These are phyloP conservation scores for Thereva unica DNA, from an alignment of 2,888 invertebrate species.

Conservation along the genomic window DNA sequence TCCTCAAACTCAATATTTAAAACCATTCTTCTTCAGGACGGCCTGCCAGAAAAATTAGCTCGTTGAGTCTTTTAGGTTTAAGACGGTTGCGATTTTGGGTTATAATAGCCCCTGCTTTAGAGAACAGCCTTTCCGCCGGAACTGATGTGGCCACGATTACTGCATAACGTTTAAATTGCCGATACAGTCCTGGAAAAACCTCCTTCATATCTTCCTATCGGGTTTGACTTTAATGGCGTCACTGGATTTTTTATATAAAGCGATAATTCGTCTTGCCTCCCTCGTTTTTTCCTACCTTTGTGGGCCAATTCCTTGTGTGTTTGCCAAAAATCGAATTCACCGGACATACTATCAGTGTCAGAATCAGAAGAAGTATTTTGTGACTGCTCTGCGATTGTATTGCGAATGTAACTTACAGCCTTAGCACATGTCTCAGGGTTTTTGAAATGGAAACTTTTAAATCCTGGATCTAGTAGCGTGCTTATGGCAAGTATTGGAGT, in stretches of 20 bases:
- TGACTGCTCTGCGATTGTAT: background rate
- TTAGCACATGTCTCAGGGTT: background rate
- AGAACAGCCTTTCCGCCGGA: no score
- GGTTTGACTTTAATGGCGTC: background rate
- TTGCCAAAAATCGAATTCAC: background rate
- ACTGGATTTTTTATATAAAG: background rate
- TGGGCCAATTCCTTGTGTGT: background rate
- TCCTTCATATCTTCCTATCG: conserved; percentile 1
- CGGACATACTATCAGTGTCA: background rate
- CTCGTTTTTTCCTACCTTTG: background rate
- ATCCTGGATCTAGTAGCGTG: background rate
- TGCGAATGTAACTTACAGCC: background rate
- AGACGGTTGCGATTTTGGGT: no score
- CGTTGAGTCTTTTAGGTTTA: no score
- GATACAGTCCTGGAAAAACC: background rate
- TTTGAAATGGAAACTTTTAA: background rate
- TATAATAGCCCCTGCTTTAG: no score
- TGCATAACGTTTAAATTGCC: no score
- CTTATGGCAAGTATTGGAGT: background rate
- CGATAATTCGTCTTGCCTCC: background rate
- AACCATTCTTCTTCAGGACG: no score
- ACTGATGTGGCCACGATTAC: no score
- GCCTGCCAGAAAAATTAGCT: no score
- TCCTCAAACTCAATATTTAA: no score
- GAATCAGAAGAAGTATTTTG: no score